Evolutionary conservation across 2,113 vertebrate genomes (phyloP), one percentile per base, ranked within the genome.

Genomic region (Otolemur garnettii): DNA sequence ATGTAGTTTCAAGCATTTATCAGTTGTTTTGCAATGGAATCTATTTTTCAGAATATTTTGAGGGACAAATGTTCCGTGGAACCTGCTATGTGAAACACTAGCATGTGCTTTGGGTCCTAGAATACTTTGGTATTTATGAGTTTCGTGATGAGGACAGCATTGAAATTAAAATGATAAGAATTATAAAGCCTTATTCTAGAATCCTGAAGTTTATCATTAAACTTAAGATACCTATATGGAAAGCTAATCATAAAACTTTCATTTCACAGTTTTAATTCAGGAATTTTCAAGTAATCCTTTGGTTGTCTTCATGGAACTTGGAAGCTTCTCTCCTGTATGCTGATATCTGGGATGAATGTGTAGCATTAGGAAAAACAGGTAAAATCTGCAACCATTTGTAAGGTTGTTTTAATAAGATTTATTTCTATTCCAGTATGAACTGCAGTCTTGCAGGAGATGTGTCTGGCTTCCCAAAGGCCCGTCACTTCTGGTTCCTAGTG

Each of bases 151-250:
- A 93, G n/a, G 45, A 81, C 30, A 71, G 22, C 62, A 57, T 50
- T 15, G 11, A 93, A 85, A 64, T 93, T 80, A 62, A 93, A 96
- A 93, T 79, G 66, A 38, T 74, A 72, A 75, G 57, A 82, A 55
- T 24, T 74, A 59, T 81, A 38, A 4, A 79, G 45, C 4, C 11
- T 82, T 17, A 69, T 6, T 75, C 26, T 72, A 28, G 33, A 71
- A 33, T 81, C 85, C 10, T 81, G 4, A 94, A 90, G 62, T 89
- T 91, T 68, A 6, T 85, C 45, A 35, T 96, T 87, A 33, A 94
- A 87, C 38, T 42, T 81, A 17, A 35, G 33, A 19, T 74, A 87
- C 45, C 35, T 72, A 45, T 57, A 55, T n/a, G 81, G 57, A 96
- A 72, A 93, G 17, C 2, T 60, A 33, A 93, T 13, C 77, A 6